A percentile compares a stretch with the other conserved stretches of the same genome.
phyloP scores from a whole-genome alignment of 2,797 vertebrate genomes.

The Enteromius paludinosus region DNA sequence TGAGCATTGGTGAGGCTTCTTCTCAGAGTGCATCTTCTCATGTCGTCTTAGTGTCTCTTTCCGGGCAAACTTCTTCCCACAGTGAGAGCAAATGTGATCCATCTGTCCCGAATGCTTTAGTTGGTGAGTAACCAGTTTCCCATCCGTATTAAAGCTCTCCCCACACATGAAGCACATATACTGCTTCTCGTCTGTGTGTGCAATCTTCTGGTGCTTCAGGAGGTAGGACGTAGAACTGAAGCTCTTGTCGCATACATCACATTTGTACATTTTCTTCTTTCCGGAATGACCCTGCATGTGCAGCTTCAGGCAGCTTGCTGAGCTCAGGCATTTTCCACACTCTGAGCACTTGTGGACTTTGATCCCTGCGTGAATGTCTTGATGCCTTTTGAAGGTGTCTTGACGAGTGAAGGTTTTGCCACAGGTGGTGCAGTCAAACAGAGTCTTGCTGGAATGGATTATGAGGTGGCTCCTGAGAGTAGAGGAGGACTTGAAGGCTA shows the following conservation, averaged over 20 bases:
- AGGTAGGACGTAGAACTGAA: slow-evolving; percentile 5
- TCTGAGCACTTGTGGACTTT: slow-evolving; percentile 42
- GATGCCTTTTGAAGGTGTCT: slow-evolving; percentile 56
- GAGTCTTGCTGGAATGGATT: slow-evolving; percentile 19
- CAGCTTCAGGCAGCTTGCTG: slow-evolving; percentile 16
- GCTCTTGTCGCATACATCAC: slow-evolving; percentile 9
- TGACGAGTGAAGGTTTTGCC: slow-evolving; percentile 54
- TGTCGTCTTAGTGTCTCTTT: slow-evolving; percentile 1
- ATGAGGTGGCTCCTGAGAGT: slow-evolving; percentile 39
- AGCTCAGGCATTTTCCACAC: slow-evolving; percentile 54
- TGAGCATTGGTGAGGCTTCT: neutral
- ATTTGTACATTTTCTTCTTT: slow-evolving; percentile 16
- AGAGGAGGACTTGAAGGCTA: slow-evolving; percentile 28
- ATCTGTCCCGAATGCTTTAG: slow-evolving; percentile 20
- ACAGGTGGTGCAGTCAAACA: slow-evolving; percentile 41
- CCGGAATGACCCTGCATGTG: slow-evolving; percentile 29
- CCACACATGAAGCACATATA: neutral
- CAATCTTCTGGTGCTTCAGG: slow-evolving; percentile 11
- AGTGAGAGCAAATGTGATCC: slow-evolving; percentile 6
- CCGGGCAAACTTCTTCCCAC: slow-evolving; percentile 17
- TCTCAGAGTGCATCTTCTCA: neutral
- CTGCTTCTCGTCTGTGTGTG: neutral
- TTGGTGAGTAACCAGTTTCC: slow-evolving; percentile 24
- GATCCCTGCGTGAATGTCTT: slow-evolving; percentile 40
- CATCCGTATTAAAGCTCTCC: slow-evolving; percentile 15